Conservation (phyloP, 1,140 invertebrate species). For the Bombyx mori region DNA sequence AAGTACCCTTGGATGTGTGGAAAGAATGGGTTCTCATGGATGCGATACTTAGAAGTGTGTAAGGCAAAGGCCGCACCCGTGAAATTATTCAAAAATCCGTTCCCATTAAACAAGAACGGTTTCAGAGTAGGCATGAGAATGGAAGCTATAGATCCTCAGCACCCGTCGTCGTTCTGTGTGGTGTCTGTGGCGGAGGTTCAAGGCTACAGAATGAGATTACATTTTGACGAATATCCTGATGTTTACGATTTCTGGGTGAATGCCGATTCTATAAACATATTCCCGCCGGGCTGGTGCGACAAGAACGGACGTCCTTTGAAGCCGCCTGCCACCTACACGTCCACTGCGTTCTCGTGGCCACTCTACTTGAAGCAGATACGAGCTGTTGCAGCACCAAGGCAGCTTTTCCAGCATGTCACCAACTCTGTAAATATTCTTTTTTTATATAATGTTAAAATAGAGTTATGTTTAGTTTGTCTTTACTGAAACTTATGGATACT, state of each 20-base stretch:
- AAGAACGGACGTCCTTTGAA: constrained; percentile 82
- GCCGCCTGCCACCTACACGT: constrained; percentile 80
- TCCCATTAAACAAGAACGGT: constrained; percentile 80
- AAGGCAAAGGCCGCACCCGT: constrained; percentile 82
- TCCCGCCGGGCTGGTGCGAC: constrained; percentile 94
- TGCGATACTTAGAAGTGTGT: constrained; percentile 79
- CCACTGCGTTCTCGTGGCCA: constrained; percentile 84
- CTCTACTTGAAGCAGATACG: constrained; percentile 85
- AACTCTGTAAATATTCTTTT: constrained; percentile 40
- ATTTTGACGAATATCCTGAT: constrained; percentile 93
- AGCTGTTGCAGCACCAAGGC: constrained; percentile 83
- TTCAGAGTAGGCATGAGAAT: constrained; percentile 92
- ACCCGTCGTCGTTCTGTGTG: constrained; percentile 91
- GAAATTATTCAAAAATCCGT: constrained; percentile 84
- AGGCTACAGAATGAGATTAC: constrained; percentile 87
- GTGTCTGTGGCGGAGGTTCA: constrained; percentile 87
- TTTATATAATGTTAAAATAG: neutral
- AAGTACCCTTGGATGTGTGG: constrained; percentile 78
- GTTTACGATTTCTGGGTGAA: constrained; percentile 96
- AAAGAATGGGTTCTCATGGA: constrained; percentile 82
- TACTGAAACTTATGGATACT: too few relatives aligned
- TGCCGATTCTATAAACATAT: constrained; percentile 91
- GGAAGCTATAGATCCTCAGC: constrained; percentile 94
- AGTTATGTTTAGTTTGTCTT: too few relatives aligned
- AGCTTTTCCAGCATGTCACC: constrained; percentile 77